phyloP scores from a whole-genome alignment of 2,888 invertebrate species.

The Laothoe populi region DNA sequence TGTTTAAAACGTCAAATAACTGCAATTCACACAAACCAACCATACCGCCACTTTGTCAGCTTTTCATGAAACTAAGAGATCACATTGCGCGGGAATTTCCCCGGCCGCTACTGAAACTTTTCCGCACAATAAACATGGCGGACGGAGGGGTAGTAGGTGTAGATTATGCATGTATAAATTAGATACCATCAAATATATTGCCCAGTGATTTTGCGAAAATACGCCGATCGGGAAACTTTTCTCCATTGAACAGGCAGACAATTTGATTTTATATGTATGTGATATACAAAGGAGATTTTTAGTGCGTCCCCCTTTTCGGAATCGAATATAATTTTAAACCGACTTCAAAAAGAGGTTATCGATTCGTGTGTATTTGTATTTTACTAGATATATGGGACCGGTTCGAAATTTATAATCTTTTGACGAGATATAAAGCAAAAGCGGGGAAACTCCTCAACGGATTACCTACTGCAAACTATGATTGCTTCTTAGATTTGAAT shows the following conservation, averaged over 20 bases:
- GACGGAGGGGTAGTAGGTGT: slow-evolving; percentile 35
- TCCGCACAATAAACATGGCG: slow-evolving; percentile 42
- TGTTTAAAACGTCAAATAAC: too few relatives aligned
- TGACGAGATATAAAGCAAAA: too few relatives aligned
- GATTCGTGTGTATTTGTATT: too few relatives aligned
- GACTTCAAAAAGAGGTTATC: too few relatives aligned
- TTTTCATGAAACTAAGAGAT: slow-evolving; percentile 1
- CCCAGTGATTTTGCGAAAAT: slow-evolving; percentile 42
- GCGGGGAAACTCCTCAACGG: too few relatives aligned
- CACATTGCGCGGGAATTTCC: background rate
- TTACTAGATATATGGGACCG: too few relatives aligned
- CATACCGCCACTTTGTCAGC: background rate
- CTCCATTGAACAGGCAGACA: background rate
- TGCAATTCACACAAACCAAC: background rate
- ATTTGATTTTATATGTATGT: background rate
- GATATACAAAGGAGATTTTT: too few relatives aligned
- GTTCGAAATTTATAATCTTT: too few relatives aligned
- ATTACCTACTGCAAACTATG: too few relatives aligned
- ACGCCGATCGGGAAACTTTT: slow-evolving; percentile 35
- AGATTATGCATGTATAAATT: slow-evolving; percentile 48
- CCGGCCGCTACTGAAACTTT: slow-evolving; percentile 38
- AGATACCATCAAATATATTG: slow-evolving; percentile 51
- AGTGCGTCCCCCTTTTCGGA: too few relatives aligned
- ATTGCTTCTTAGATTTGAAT: too few relatives aligned
- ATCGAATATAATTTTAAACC: too few relatives aligned